Evolutionary conservation across 2,888 invertebrate species (phyloP).

Genomic region (Scaptomyza reducta): DNA sequence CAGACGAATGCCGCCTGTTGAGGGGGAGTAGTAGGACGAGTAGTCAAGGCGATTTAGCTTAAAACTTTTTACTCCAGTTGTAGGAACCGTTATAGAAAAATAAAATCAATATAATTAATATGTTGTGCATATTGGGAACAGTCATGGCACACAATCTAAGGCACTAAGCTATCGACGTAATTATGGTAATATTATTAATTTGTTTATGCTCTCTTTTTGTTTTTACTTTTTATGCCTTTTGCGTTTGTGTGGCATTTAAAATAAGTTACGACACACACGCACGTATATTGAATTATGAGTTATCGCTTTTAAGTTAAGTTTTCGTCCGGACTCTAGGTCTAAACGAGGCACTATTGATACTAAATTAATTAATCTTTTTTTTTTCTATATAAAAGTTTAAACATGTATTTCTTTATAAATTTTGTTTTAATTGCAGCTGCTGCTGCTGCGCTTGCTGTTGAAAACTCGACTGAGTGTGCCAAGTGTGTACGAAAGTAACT

Average conservation of each 20-base stretch:
- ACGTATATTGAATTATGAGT: not conserved
- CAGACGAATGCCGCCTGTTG: slow-evolving; percentile 35
- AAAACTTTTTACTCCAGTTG: slow-evolving; percentile 84
- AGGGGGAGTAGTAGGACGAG: not conserved
- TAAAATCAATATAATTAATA: slow-evolving; percentile 84
- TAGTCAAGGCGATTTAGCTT: slow-evolving; percentile 43
- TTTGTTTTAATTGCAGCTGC: slow-evolving; percentile 20
- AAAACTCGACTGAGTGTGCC: slow-evolving; percentile 54
- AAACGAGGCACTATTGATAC: slow-evolving; percentile 9
- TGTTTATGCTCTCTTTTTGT: not conserved
- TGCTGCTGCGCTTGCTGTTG: slow-evolving; percentile 38
- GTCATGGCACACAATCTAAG: slow-evolving; percentile 70
- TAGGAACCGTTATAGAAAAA: slow-evolving; percentile 85
- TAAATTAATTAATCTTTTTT: not conserved
- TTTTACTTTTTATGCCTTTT: slow-evolving; percentile 65
- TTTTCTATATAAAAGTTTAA: slow-evolving; percentile 4
- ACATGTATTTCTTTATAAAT: slow-evolving; percentile 18
- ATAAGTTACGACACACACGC: slow-evolving; percentile 9
- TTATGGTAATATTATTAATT: not conserved
- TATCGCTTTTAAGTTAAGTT: not conserved
- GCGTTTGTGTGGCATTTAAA: slow-evolving; percentile 72
- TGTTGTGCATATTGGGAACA: slow-evolving; percentile 82
- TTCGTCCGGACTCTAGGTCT: not conserved
- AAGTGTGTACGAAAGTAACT: slow-evolving; percentile 27
- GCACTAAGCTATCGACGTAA: slow-evolving; percentile 24